Evolutionary conservation across 2,888 invertebrate species (phyloP), one percentile per base, ranked within the genome.

Genomic region (Scaeva pyrastri): DNA sequence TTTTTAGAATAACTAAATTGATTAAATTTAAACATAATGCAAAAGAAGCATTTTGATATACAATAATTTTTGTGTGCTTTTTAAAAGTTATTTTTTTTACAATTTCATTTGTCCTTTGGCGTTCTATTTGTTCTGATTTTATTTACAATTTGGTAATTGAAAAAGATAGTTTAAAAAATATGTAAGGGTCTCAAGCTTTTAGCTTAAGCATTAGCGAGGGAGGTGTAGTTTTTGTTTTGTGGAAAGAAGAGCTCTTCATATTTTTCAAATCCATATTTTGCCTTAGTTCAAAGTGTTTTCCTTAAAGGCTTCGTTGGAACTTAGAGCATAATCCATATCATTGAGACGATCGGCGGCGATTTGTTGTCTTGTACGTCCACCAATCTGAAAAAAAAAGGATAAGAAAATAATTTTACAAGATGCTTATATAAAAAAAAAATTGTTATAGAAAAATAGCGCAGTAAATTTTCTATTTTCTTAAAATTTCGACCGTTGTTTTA

Each of bases 291-390:
- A 16, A 2, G 58, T 56, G 14, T 83, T 89, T 43, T 91, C 91
- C 26, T 89, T 91, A 56, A 89, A 89, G 58, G 78, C 77, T 87
- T 91, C 92, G 2, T 88, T 90, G 12, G 92, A 91, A 56, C 87
- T 74, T 10, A 68, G 48, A 23, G 90, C 89, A 88, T 91, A 91
- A 66, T 91, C 92, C 64, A 90, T 77, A 86, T 91, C 92, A 12
- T 85, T 86, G 8, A 89, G 70, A 16, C 89, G 91, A 41, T 91
- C 88, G 6, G 88, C 62, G 16, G 89, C 64, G 8, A 74, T 89
- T 83, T 91, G 89, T 70, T 91, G 89, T 70, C 91, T 90, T 26
- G 90, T 89, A 6, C 90, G 90, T 19, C 89, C 88, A 31, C 88
- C 89, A 72, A 91, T 89, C 91, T 91, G 83, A 12, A 89, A 88